A percentile compares a stretch with the other conserved stretches of the same genome.
Conservation (phyloP, 2,888 invertebrate genomes). For the Lasioglossum malachurum region DNA sequence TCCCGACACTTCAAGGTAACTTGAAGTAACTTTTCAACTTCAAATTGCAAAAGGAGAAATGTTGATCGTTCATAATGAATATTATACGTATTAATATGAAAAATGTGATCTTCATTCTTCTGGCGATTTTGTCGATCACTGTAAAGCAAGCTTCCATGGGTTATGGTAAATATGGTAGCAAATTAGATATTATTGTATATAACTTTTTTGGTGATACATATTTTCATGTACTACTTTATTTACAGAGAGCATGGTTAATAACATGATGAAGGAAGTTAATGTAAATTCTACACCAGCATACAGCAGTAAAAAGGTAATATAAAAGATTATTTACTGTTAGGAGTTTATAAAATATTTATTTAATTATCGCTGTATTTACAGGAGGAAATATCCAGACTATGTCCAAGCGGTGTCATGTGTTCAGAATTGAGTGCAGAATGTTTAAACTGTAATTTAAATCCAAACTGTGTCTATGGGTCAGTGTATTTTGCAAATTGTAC, state of each 20-base stretch:
- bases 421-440: slow-evolving; percentile 90
- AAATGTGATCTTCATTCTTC: slow-evolving; percentile 86
- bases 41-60: background rate
- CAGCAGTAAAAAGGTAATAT: slow-evolving; percentile 75
- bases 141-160: slow-evolving; percentile 87
- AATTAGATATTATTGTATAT: background rate
- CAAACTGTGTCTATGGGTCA: slow-evolving; percentile 92
- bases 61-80: slow-evolving; percentile 73
- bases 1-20: too few relatives aligned
- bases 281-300: slow-evolving; percentile 79
- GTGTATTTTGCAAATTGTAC: slow-evolving; percentile 89
- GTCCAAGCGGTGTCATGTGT: slow-evolving; percentile 88
- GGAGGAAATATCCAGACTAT: slow-evolving; percentile 80
- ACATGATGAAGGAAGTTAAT: slow-evolving; percentile 75
- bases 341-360: background rate
- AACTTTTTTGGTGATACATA: background rate
- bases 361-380: slow-evolving; percentile 53
- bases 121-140: slow-evolving; percentile 86
- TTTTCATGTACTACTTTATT: slow-evolving; percentile 30
- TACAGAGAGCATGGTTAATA: slow-evolving; percentile 75
- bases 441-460: slow-evolving; percentile 90
- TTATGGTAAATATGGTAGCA: slow-evolving; percentile 76
- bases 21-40: background rate
- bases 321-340: background rate
- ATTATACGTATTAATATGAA: slow-evolving; percentile 79